phyloP scores from a whole-genome alignment of 2,113 vertebrate species.

The Erinaceus europaeus region DNA sequence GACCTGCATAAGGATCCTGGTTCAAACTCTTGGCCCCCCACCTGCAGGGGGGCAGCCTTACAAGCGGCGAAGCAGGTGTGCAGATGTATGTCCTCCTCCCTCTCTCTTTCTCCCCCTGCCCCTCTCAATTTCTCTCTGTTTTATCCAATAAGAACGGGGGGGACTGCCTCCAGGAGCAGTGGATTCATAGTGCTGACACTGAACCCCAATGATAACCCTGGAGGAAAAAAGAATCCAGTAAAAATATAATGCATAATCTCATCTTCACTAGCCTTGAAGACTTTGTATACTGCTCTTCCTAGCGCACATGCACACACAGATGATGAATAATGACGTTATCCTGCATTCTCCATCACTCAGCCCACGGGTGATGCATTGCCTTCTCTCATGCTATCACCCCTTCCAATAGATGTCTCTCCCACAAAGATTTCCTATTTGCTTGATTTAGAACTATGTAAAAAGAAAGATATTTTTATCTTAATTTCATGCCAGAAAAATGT shows the following conservation, averaged over 20 bases:
- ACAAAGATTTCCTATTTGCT: constrained; percentile 43
- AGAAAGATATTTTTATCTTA: constrained; percentile 54
- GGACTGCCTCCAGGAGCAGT: no score
- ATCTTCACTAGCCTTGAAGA: constrained; percentile 15
- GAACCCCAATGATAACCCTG: no score
- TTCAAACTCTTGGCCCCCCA: no score
- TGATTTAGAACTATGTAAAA: constrained; percentile 50
- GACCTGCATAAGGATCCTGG: no score
- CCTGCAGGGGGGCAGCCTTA: no score
- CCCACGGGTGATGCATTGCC: not conserved
- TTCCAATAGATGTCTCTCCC: not conserved
- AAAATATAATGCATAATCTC: not conserved
- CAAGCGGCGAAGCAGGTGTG: no score
- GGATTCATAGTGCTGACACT: no score
- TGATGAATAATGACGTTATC: constrained; percentile 5
- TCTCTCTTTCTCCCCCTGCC: no score
- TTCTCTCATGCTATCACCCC: not conserved
- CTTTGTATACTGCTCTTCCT: not conserved
- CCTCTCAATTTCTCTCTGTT: no score
- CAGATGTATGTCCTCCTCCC: no score
- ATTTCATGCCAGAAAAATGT: constrained; percentile 59
- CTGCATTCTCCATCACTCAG: constrained; percentile 9
- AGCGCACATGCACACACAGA: not conserved
- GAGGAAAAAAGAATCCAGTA: constrained; percentile 4
- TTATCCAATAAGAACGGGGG: no score